phyloP scores from a whole-genome alignment of 2,113 vertebrate genomes.

The Leptosomus discolor region DNA sequence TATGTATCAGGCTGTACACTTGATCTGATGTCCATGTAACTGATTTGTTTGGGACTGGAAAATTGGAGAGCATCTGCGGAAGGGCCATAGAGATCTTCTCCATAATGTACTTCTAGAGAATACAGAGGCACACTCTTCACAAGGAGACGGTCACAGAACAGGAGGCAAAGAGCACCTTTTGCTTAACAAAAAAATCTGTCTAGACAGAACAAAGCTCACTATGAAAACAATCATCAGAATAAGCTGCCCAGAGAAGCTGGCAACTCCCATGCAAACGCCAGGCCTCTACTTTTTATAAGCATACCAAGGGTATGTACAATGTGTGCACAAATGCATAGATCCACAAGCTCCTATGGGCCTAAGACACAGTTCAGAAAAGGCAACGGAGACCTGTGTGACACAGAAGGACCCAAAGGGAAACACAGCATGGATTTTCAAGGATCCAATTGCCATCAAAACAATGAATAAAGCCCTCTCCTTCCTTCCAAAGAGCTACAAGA shows the following conservation, averaged over 20 bases:
- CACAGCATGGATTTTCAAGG: no score
- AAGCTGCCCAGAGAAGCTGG: no score
- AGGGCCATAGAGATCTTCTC: background rate
- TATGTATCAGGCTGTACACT: background rate
- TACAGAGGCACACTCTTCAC: background rate
- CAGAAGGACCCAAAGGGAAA: no score
- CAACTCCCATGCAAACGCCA: background rate
- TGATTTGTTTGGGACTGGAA: background rate
- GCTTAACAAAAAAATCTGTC: no score
- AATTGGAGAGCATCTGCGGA: background rate
- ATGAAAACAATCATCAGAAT: no score
- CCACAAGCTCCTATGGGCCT: background rate
- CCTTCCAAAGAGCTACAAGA: no score
- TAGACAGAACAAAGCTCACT: no score
- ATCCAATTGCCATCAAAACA: no score
- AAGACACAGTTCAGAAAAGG: background rate
- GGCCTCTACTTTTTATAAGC: background rate
- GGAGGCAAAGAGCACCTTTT: background rate
- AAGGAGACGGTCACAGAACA: background rate
- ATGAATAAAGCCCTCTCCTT: no score
- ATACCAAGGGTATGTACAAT: background rate
- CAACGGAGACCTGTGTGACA: no score
- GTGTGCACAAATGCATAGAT: background rate
- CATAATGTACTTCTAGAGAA: background rate
- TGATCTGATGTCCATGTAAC: background rate